These are phyloP conservation scores for Grallaria varia DNA, from an alignment of 2,113 vertebrate genomes.

Conservation along the genomic window DNA sequence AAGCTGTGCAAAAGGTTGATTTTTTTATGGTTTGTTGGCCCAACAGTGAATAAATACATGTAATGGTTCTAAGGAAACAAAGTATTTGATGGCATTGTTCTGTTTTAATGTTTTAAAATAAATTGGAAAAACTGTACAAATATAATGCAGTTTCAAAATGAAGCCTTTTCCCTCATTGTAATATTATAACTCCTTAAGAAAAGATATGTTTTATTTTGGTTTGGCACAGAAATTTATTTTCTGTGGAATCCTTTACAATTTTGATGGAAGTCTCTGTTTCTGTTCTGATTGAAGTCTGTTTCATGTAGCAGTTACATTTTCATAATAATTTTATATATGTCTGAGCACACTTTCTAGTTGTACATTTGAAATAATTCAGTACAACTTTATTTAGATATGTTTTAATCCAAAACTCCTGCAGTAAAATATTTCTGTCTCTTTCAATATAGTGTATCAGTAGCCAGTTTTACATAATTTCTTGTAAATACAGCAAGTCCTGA, in stretches of 20 bases:
- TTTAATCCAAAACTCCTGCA: background rate
- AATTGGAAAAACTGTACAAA: background rate
- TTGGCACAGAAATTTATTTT: background rate
- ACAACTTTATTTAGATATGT: background rate
- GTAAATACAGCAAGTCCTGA: background rate
- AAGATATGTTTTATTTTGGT: background rate
- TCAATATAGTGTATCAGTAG: background rate
- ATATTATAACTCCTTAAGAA: background rate
- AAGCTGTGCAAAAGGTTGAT: background rate
- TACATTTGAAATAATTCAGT: background rate
- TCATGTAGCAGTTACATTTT: background rate
- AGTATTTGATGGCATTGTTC: background rate
- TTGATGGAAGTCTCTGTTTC: background rate
- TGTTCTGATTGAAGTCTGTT: background rate
- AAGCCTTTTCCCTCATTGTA: accelerated
- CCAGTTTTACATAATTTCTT: background rate
- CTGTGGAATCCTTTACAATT: background rate
- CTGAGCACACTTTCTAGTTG: background rate
- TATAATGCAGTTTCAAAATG: background rate
- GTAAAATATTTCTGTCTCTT: background rate
- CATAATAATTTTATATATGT: background rate
- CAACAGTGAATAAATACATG: background rate
- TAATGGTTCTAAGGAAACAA: background rate
- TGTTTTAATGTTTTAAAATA: background rate
- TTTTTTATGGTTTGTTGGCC: background rate